These are phyloP conservation scores for Parapristionchus giblindavisi DNA, from an alignment of 2,888 invertebrate genomes.

Conservation along the genomic window DNA sequence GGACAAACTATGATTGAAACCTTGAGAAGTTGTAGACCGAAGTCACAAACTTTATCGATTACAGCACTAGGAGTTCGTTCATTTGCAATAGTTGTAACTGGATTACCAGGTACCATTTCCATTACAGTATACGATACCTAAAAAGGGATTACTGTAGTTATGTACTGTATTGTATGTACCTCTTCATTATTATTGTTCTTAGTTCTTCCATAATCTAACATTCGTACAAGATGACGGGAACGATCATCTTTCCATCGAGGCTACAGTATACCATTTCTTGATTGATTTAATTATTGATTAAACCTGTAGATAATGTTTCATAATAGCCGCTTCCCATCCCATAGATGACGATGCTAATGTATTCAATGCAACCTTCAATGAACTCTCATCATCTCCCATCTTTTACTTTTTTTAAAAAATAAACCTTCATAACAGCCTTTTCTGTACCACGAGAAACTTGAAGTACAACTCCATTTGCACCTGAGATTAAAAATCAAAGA, in stretches of 20 bases:
- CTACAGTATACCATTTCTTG: background rate
- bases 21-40: slow-evolving; percentile 42
- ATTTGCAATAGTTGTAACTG: background rate
- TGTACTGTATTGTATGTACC: background rate
- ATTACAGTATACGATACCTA: slow-evolving; percentile 27
- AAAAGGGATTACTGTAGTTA: slow-evolving; percentile 17
- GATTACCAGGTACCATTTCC: slow-evolving; percentile 33
- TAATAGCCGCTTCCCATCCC: slow-evolving; percentile 26
- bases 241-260: slow-evolving; percentile 25
- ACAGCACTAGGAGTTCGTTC: slow-evolving; percentile 29
- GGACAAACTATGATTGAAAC: background rate
- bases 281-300: background rate
- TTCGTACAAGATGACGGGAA: slow-evolving; percentile 25
- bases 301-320: slow-evolving; percentile 14
- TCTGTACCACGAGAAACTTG: background rate
- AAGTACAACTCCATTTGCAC: slow-evolving; percentile 25
- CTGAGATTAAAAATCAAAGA: slow-evolving; percentile 19
- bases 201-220: slow-evolving; percentile 31
- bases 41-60: slow-evolving; percentile 40
- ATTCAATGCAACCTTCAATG: slow-evolving; percentile 16
- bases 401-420: background rate
- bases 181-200: slow-evolving; percentile 28
- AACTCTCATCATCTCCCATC: background rate
- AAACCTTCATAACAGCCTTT: slow-evolving; percentile 35
- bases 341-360: slow-evolving; percentile 6